phyloP scores from a whole-genome alignment of 2,113 vertebrate genomes.

The Cyprichromis sp. region DNA sequence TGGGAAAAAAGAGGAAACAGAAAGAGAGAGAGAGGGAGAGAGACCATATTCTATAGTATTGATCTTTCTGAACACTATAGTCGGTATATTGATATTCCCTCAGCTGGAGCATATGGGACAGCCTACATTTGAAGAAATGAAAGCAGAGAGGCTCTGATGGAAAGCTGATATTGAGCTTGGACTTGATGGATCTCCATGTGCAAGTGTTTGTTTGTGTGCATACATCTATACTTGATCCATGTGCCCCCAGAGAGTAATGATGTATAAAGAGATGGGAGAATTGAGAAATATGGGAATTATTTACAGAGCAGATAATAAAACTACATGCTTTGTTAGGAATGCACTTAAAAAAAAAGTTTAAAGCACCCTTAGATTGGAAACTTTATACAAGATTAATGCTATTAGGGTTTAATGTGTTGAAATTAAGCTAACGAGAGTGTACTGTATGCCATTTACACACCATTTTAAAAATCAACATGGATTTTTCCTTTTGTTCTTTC shows the following conservation, averaged over 20 bases:
- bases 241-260: neutral
- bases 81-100: slow-evolving; percentile 61
- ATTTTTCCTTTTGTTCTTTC: neutral
- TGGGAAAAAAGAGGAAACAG: neutral
- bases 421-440: neutral
- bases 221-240: neutral
- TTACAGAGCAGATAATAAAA: neutral
- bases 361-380: neutral
- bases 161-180: slow-evolving; percentile 47
- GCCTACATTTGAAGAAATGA: slow-evolving; percentile 45
- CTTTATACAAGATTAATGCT: neutral
- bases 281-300: neutral
- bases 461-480: neutral
- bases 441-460: neutral
- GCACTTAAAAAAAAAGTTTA: neutral
- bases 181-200: slow-evolving; percentile 1
- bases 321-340: neutral
- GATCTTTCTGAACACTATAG: slow-evolving; percentile 63
- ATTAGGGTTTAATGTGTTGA: neutral
- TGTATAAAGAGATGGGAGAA: neutral
- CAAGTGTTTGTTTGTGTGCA: neutral
- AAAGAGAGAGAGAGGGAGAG: neutral
- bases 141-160: slow-evolving; percentile 25
- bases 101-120: slow-evolving; percentile 46
- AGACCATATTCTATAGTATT: slow-evolving; percentile 57